Base-by-base conservation (phyloP, 2,113 vertebrate species). In the Carlito syrichta region DNA sequence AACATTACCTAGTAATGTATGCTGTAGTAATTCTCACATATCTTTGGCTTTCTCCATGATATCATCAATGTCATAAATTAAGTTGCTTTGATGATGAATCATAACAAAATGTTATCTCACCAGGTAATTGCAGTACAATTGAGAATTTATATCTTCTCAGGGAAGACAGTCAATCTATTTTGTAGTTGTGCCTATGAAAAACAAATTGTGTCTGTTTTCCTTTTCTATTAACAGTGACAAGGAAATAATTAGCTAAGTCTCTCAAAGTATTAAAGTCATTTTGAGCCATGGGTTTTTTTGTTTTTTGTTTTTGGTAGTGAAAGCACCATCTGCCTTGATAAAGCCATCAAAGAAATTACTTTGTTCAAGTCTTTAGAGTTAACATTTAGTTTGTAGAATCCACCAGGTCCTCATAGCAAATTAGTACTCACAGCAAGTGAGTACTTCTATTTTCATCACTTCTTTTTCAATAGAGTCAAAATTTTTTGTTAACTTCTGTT, bases 61-160 rank as follows among this genome's bases (percentile, higher is more conserved):
- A 63, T 94, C 52, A 77, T 38, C 68, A 38, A 27, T 19, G 30
- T 58, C 54, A 86, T 86, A 73, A 94, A 92, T 85, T 56, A 62
- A 82, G 38, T 35, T 43, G 38, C 8, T 58, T 82, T 35, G 68
- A 83, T 14, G 52, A 94, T 83, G 79, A 89, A 54, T 96, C 92
- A 94, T 95, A 92, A 96, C 68, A 73, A 95, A 97, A 91, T 91
- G 90, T 96, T 91, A 91, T 50, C 90, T 97, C 95, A 94, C 89
- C 16, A 52, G 45, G 22, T 95, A 74, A 86, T 2, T 86, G 93
- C 30, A 45, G 17, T 38, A 27, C 63, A 73, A 22, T 11, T 13
- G 63, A 94, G 78, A 88, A 95, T 62, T 54, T 48, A 52, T 22
- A 86, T 54, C 76, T 63, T 76, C 84, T 71, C 76, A 63, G 43